phyloP scores from a whole-genome alignment of 2,797 vertebrate genomes.

The Melanotaenia maccullochi region DNA sequence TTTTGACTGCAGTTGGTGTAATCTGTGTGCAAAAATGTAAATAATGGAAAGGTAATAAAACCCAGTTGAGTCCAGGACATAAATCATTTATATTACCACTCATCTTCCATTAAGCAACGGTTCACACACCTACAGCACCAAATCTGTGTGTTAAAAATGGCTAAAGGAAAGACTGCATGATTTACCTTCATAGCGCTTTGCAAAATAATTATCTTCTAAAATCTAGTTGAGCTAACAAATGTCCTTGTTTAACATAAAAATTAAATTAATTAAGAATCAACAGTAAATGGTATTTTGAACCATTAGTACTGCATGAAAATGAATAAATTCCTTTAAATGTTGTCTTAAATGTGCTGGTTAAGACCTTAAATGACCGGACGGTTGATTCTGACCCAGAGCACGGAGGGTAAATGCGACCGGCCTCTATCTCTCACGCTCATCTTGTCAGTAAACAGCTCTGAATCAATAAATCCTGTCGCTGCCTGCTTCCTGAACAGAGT shows the following conservation, averaged over 20 bases:
- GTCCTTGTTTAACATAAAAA: background rate
- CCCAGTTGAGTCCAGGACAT: conserved; percentile 36
- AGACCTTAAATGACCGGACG: conserved; percentile 3
- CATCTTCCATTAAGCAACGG: conserved; percentile 10
- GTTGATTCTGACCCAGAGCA: conserved; percentile 18
- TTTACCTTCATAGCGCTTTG: background rate
- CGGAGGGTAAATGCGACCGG: conserved; percentile 16
- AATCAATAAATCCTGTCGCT: conserved; percentile 49
- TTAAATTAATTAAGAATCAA: background rate
- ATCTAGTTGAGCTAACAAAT: background rate
- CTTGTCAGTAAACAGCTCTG: conserved; percentile 33
- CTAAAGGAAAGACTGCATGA: background rate
- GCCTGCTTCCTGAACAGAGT: conserved; percentile 37
- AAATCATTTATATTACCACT: conserved; percentile 52
- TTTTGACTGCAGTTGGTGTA: conserved; percentile 21
- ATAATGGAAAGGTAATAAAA: conserved; percentile 56
- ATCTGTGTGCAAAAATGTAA: conserved; percentile 48
- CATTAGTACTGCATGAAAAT: background rate
- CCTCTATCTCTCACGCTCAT: conserved; percentile 20
- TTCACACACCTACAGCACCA: background rate
- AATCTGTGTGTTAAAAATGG: background rate
- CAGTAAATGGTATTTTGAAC: background rate
- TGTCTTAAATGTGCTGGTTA: conserved; percentile 1
- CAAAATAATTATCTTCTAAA: background rate
- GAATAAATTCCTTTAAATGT: background rate